Conservation (phyloP, 2,888 invertebrate genomes). For the Druceiella hillmani region DNA sequence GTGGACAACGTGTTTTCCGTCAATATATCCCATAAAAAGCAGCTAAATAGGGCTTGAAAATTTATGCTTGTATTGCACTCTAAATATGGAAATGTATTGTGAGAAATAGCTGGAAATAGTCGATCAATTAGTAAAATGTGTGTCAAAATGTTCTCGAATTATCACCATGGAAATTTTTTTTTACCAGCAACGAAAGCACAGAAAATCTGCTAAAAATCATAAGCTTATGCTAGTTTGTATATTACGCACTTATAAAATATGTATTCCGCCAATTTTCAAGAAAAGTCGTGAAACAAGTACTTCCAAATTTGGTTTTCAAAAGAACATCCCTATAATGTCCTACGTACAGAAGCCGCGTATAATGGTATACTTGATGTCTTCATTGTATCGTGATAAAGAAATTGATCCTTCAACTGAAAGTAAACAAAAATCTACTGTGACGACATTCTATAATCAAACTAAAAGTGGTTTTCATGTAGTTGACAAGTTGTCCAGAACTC, state of each 20-base stretch:
- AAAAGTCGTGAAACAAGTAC: not conserved
- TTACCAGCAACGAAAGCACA: not conserved
- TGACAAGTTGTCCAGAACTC: not conserved
- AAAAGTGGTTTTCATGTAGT: not conserved
- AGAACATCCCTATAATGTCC: not conserved
- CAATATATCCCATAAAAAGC: not conserved
- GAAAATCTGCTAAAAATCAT: not conserved
- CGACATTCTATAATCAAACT: not conserved
- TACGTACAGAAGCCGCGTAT: not conserved
- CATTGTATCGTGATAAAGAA: not conserved
- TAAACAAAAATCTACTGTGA: not conserved
- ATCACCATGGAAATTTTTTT: not conserved
- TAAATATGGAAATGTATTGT: not conserved
- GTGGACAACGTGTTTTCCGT: not conserved
- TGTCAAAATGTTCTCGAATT: not conserved
- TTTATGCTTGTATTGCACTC: not conserved
- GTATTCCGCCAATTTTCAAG: not conserved
- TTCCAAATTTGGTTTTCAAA: not conserved
- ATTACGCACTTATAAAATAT: not conserved
- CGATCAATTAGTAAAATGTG: not conserved
- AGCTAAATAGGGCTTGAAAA: not conserved
- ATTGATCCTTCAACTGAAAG: not conserved
- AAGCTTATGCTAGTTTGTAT: not conserved
- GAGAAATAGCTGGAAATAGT: not conserved
- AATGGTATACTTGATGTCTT: not conserved